Conservation (phyloP, 2,888 invertebrate species). For the Oasisia sp. region DNA sequence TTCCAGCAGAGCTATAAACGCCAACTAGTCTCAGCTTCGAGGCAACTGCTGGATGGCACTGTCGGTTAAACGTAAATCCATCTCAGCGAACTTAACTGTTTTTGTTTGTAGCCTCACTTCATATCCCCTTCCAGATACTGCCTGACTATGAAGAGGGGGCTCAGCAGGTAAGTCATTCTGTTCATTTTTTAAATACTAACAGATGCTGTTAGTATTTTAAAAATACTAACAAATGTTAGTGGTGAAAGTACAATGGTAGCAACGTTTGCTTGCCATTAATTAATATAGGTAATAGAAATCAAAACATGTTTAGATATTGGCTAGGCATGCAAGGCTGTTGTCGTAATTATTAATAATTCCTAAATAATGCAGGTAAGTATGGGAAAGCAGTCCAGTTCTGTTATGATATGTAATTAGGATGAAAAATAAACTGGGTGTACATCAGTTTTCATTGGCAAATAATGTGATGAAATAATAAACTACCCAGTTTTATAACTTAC, state of each 20-base stretch:
- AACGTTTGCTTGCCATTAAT: neutral
- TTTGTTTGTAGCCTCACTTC: constrained; percentile 53
- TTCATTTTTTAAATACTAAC: neutral
- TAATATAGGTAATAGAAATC: neutral
- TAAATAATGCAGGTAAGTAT: neutral
- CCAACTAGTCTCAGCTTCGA: neutral
- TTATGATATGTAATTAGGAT: neutral
- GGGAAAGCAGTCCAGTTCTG: neutral
- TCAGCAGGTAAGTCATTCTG: constrained; percentile 47
- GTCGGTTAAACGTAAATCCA: neutral
- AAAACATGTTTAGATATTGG: neutral
- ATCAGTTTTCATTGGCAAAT: too few relatives aligned
- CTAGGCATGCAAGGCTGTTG: neutral
- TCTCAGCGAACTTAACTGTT: neutral
- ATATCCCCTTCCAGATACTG: constrained; percentile 60
- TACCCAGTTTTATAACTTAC: too few relatives aligned
- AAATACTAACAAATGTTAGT: neutral
- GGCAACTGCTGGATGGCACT: neutral
- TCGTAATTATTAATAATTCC: neutral
- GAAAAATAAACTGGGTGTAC: neutral
- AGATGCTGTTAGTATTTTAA: too few relatives aligned
- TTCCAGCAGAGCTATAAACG: constrained; percentile 42
- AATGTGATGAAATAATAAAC: too few relatives aligned
- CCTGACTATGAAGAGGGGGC: constrained; percentile 67
- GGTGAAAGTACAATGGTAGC: neutral